These are phyloP conservation scores for Teinopalpus imperialis DNA, from an alignment of 2,888 invertebrate genomes.

Conservation along the genomic window DNA sequence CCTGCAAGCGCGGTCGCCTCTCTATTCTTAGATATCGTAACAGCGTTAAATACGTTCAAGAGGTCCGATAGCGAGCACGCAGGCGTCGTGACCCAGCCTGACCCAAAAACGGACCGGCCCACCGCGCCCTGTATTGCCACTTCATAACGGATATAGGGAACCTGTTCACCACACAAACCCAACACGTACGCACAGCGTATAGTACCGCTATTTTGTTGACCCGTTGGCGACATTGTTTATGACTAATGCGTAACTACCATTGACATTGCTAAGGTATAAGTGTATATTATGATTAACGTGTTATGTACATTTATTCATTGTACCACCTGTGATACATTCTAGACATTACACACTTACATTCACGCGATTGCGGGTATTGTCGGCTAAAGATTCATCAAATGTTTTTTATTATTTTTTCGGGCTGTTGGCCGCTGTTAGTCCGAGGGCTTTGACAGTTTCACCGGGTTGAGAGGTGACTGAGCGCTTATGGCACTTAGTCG, in stretches of 20 bases:
- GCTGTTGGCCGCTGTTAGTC: too few species aligned
- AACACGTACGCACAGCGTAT: conserved; percentile 47
- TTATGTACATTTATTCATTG: too few species aligned
- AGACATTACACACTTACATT: too few species aligned
- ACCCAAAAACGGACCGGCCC: conserved; percentile 74
- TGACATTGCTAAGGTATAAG: conserved; percentile 32
- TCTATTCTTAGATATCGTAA: conserved; percentile 71
- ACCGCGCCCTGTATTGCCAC: conserved; percentile 63
- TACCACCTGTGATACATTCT: too few species aligned
- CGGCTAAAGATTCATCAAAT: too few species aligned
- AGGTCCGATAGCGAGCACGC: conserved; percentile 60
- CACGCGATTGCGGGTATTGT: too few species aligned
- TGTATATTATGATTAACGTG: conserved; percentile 5
- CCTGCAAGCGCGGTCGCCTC: conserved; percentile 61
- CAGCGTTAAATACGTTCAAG: conserved; percentile 59
- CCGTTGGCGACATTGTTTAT: conserved; percentile 32
- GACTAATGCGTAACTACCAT: conserved; percentile 31
- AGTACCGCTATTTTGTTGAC: conserved; percentile 57
- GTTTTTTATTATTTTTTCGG: too few species aligned
- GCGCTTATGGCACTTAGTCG: too few species aligned
- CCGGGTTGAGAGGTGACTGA: too few species aligned
- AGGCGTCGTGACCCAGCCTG: conserved; percentile 79
- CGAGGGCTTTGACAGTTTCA: too few species aligned
- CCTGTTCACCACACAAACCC: conserved; percentile 57
- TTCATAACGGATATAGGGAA: conserved; percentile 72